Percentiles rank a stretch among this genome's conserved stretches.
Evolutionary conservation across 2,113 vertebrate genomes (phyloP).

Genomic region (Triplophysa siluroides): DNA sequence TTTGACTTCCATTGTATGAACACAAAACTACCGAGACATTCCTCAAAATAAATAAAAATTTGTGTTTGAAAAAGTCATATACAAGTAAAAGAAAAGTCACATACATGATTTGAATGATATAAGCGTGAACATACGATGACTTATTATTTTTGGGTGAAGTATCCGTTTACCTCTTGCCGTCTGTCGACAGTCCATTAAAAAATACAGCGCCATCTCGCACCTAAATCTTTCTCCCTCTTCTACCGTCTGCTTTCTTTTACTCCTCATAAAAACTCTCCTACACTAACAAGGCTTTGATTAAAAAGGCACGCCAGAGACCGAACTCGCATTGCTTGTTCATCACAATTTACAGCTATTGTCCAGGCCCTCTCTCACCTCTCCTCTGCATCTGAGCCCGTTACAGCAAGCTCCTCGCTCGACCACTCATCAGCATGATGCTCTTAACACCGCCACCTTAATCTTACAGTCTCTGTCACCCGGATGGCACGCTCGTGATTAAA

Average conservation of each 20-base stretch:
- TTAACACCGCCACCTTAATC: conserved; percentile 12
- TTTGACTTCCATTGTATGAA: too few relatives aligned
- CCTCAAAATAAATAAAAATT: too few relatives aligned
- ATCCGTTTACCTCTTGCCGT: too few relatives aligned
- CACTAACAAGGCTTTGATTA: conserved; percentile 30
- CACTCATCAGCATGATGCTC: not conserved
- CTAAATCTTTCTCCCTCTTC: too few relatives aligned
- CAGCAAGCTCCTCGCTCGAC: not conserved
- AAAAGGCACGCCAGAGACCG: conserved; percentile 34
- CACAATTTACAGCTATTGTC: conserved; percentile 20
- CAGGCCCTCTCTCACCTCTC: not conserved
- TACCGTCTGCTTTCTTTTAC: not conserved
- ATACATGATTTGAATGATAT: too few relatives aligned
- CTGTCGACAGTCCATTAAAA: too few relatives aligned
- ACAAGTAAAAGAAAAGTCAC: too few relatives aligned
- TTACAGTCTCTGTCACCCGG: not conserved
- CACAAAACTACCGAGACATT: too few relatives aligned
- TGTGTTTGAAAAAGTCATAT: too few relatives aligned
- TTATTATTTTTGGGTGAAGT: too few relatives aligned
- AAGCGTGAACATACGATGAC: too few relatives aligned
- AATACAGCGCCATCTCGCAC: too few relatives aligned
- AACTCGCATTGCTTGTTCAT: conserved; percentile 13
- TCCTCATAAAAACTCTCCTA: not conserved
- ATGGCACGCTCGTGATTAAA: conserved; percentile 76
- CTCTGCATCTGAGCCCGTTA: not conserved